These are phyloP conservation scores for Pseudomyrmex pallidus DNA, from an alignment of 1,140 invertebrate genomes.

Conservation along the genomic window DNA sequence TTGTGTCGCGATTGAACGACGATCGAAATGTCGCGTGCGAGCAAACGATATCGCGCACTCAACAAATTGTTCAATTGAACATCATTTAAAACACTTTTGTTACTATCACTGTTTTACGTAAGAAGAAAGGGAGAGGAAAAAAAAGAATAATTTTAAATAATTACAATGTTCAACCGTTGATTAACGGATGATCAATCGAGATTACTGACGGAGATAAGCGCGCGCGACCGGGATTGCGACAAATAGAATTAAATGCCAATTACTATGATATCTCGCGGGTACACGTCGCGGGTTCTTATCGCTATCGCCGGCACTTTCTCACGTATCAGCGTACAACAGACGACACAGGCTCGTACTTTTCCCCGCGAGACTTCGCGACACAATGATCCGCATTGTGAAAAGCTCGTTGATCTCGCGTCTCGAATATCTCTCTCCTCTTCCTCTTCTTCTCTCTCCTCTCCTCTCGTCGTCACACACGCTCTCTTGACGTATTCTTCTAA, in stretches of 20 bases:
- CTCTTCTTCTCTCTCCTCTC: neutral
- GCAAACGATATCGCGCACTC: neutral
- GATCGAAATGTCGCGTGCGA: neutral
- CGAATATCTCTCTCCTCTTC: conserved; percentile 1
- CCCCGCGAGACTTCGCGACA: conserved; percentile 30
- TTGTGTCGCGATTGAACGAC: neutral
- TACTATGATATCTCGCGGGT: neutral
- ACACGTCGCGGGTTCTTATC: conserved; percentile 20
- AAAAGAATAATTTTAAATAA: neutral
- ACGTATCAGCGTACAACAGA: neutral
- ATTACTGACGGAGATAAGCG: neutral
- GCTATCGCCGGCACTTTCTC: neutral
- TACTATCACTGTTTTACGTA: no score
- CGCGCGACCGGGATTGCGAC: neutral
- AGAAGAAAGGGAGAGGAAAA: neutral
- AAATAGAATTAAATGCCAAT: neutral
- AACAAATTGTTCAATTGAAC: neutral
- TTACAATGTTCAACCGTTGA: neutral
- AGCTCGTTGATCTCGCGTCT: conserved; percentile 50
- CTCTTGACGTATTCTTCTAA: conserved; percentile 72
- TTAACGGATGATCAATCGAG: neutral
- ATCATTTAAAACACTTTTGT: no score
- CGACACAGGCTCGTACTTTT: neutral
- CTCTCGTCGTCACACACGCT: neutral
- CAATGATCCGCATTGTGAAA: conserved; percentile 64